Conservation (phyloP, 2,113 vertebrate genomes). For the Anolis carolinensis region DNA sequence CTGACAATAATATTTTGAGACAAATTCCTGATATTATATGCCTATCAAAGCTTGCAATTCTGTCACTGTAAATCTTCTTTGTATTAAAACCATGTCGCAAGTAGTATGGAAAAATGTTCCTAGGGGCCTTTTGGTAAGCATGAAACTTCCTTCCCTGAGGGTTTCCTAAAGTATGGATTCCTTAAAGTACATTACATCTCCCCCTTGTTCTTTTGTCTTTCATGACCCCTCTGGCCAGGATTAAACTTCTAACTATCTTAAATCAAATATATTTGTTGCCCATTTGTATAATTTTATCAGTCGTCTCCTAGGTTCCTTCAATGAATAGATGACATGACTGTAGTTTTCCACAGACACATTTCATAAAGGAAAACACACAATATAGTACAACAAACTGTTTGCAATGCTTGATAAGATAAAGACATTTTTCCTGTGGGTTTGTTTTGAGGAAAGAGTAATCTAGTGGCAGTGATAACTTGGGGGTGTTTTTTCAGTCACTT, state of each 20-base stretch:
- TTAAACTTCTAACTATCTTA: neutral
- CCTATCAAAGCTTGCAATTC: neutral
- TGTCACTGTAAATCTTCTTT: neutral
- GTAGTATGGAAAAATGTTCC: neutral
- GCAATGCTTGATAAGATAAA: constrained; percentile 63
- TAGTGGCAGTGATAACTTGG: constrained; percentile 40
- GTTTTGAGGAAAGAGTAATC: constrained; percentile 32
- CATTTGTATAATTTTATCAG: neutral
- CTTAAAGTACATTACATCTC: neutral
- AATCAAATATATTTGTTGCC: neutral
- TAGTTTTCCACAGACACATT: constrained; percentile 51
- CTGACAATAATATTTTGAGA: neutral
- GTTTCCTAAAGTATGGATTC: neutral
- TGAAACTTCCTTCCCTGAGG: neutral
- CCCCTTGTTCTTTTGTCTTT: neutral
- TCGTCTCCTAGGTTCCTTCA: neutral
- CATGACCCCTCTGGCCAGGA: neutral
- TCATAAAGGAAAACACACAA: constrained; percentile 51
- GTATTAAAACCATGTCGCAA: neutral
- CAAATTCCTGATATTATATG: neutral
- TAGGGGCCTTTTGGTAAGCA: neutral
- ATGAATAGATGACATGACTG: neutral
- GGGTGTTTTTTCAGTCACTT: constrained; percentile 30
- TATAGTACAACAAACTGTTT: constrained; percentile 52
- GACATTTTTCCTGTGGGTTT: constrained; percentile 57